These are phyloP conservation scores for Dryocosmus kuriphilus DNA, from an alignment of 2,888 invertebrate genomes.

Conservation along the genomic window DNA sequence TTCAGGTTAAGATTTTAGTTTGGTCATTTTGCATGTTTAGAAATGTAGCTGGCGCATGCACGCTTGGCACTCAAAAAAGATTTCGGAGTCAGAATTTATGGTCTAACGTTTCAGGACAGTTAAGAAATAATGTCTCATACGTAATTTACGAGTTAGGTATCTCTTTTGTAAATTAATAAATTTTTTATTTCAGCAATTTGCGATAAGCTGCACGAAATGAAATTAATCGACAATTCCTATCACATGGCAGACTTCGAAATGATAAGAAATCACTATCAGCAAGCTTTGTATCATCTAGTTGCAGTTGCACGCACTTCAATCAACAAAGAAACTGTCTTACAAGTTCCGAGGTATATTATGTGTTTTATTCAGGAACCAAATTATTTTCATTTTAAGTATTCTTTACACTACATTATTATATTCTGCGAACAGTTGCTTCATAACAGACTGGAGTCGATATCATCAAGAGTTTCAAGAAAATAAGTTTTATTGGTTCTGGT, in stretches of 20 bases:
- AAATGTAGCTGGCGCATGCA: too few species aligned
- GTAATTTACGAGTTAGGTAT: too few species aligned
- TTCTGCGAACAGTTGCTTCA: conserved; percentile 52
- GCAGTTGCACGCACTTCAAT: conserved; percentile 79
- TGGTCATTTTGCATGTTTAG: too few species aligned
- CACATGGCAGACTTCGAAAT: conserved; percentile 85
- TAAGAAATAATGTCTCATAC: too few species aligned
- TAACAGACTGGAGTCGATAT: conserved; percentile 82
- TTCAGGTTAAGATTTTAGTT: too few species aligned
- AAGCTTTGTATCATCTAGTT: conserved; percentile 83
- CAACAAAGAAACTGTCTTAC: conserved; percentile 62
- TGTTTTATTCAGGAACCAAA: neutral
- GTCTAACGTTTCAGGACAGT: too few species aligned
- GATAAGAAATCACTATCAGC: conserved; percentile 84
- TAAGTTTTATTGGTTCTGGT: conserved; percentile 85
- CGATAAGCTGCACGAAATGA: conserved; percentile 83
- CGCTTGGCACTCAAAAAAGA: too few species aligned
- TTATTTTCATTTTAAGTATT: neutral
- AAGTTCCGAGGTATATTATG: conserved; percentile 64
- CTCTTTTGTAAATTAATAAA: neutral
- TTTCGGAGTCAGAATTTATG: too few species aligned
- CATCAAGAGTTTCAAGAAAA: conserved; percentile 85
- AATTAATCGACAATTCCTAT: conserved; percentile 85
- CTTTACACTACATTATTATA: neutral
- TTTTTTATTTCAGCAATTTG: conserved; percentile 79